Evolutionary conservation across 2,797 vertebrate genomes (phyloP), one percentile per base, ranked within the genome.

Genomic region (Gila robusta): DNA sequence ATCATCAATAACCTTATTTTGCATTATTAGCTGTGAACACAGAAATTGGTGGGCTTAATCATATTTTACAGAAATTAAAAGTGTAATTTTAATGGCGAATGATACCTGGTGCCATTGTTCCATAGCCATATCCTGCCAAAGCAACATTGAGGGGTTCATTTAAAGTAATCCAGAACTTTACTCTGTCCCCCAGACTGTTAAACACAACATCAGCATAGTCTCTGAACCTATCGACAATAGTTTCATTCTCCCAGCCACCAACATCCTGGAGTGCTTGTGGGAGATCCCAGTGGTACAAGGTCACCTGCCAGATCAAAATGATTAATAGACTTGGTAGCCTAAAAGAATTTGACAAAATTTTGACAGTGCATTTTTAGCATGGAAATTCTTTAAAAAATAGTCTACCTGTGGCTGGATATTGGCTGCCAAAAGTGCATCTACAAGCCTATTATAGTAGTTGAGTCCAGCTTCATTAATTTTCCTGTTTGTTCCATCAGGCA

Each of bases 281-380:
- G 59, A 99, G 96, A 91, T 99, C 98, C 98, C 98, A 99, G 89
- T 99, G 98, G 87, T 97, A 99, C 0, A 99, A 91, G 10, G 98
- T 99, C 26, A 97, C 93, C 98, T 99, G 82, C 12, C 69, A 81
- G 26, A 64, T 54, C 52, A 41, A 59, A 83, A 79, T 17, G 3
- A 56, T 74, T 16, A 6, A 23, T 6, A 62, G 49, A 54, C 69
- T 39, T 39, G 37, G 37, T 6, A 39, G 37, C 37, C 37, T 39
- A 39, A 39, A 39, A 39, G 6, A 39, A 39, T 39, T 39, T 39
- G 37, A 62, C 32, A 2, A 32, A 32, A 32, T 32, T 32, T 32
- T 32, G 32, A 32, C 32, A 32, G 32, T 32, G 32, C 32, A 32
- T 32, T 32, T 32, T 32, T 32, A 32, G 32, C 32, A 32, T 32